Base-by-base conservation (phyloP, 1,140 invertebrate species). In the Zaprionus davidi region DNA sequence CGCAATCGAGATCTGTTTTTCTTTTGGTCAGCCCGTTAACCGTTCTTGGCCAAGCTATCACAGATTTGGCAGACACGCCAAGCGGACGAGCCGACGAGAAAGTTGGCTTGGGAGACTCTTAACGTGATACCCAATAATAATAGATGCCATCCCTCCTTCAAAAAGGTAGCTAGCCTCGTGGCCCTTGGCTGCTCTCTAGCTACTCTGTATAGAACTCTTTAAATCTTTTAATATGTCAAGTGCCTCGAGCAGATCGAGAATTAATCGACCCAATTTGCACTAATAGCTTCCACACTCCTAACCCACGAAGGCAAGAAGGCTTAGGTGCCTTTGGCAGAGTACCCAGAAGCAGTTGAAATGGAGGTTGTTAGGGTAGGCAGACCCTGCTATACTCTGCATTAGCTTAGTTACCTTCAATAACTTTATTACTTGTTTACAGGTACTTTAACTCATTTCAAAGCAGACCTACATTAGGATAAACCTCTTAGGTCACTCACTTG, bases 21-120 rank as follows among this genome's bases (percentile, higher is more conserved):
- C 17, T 71, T 74, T 78, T 57, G 81, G 71, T 56, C 71, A 71
- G 75, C 2, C 79, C 68, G 84, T 83, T 87, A 88, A 55, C 84
- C 77, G 84, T 87, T 87, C 83, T 87, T 87, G 84, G 84, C 85
- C 70, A 51, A 63, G 12, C 49, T 84, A 87, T 88, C 85, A 36
- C 36, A 81, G 83, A 88, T 86, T 78, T 58, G 79, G 84, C 83
- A 36, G 70, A 80, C 83, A 86, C 80, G 80, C 83, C 73, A 80
- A 55, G 13, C 41, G 13, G 13, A 9, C 38, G 24, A 24, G 58
- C 7, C 0, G 9, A 3, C 22, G 46, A 51, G 46, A 51, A 51
- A 51, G 46, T 51, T 51, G 46, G 20, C 46, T 22, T 15, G 2
- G 20, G 12, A 24, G 12, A 12, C 7, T 20, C n/a, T 49, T 22